Conservation (phyloP, 1,140 invertebrate species). For the Formica selysi region DNA sequence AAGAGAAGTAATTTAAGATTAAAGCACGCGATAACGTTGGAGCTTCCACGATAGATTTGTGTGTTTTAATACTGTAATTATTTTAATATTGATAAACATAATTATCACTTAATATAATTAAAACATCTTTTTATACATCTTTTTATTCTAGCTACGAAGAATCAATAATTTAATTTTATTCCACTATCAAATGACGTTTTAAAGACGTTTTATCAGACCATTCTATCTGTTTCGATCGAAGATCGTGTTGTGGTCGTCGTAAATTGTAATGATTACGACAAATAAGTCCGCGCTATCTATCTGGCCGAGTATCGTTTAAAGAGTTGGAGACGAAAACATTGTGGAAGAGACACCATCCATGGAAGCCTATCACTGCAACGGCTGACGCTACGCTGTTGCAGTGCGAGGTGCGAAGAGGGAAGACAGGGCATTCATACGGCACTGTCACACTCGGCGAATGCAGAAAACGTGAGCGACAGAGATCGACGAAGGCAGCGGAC, state of each 20-base stretch:
- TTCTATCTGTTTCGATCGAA: neutral
- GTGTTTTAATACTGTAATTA: neutral
- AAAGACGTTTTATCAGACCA: neutral
- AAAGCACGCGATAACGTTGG: neutral
- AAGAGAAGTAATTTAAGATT: no score
- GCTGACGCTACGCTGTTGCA: neutral
- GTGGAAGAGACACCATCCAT: neutral
- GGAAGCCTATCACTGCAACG: constrained; percentile 2
- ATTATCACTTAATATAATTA: neutral
- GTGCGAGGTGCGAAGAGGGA: constrained; percentile 34
- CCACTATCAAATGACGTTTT: neutral
- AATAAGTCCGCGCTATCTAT: neutral
- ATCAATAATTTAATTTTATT: neutral
- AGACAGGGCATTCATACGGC: constrained; percentile 33
- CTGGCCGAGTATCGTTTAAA: neutral
- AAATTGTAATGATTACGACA: neutral
- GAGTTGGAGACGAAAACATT: constrained; percentile 18
- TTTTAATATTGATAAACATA: neutral
- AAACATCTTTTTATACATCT: neutral
- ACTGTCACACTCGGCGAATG: constrained; percentile 55
- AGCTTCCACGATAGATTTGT: neutral
- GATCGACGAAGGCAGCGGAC: constrained; percentile 55
- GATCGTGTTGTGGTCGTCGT: neutral
- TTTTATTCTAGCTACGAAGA: neutral
- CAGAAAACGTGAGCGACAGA: constrained; percentile 58